Evolutionary conservation across 2,888 invertebrate species (phyloP), one percentile per base, ranked within the genome.

Genomic region (Halictus ligatus): DNA sequence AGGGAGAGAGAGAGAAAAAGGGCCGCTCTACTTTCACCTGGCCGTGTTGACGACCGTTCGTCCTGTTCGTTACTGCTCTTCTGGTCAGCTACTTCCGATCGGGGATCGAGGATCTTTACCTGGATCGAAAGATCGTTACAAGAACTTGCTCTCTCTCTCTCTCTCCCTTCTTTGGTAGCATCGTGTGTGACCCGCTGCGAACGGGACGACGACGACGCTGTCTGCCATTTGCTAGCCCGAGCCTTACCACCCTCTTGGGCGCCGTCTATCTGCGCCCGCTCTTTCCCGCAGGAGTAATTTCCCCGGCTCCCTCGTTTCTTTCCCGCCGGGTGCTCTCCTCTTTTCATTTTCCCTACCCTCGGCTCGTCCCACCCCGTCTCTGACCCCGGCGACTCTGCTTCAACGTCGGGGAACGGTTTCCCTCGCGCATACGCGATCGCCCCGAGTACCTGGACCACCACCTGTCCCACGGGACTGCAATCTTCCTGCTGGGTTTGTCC

Each of bases 211-310:
- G 88, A 88, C 84, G 90, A 90, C 87, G 89, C 90, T 89, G 54
- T 54, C 89, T 89, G 82, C 88, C 89, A 90, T 91, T 93, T 90
- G 89, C 85, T 89, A 89, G 89, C 89, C 89, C 89, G 86, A 88
- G 90, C 85, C 89, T 88, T 92, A 91, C 92, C 92, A 90, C 92
- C 88, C 94, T 91, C 94, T 76, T 89, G 93, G 93, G 94, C 89
- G 91, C 89, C 88, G 93, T 94, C 91, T 90, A 91, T 94, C 93
- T 91, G 71, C 86, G 78, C 89, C 76, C 78, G 81, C 85, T 82
- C 80, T 75, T 80, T 85, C 90, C 91, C 91, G 35, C 80, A 84
- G 91, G 91, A 91, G 87, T 91, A 86, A 91, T 89, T 89, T 89
- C 84, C 88, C 88, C 78, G 64, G 64, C 82, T 84, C 83, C 80